Conservation (phyloP, 2,888 invertebrate genomes). For the Luffia ferchaultella region DNA sequence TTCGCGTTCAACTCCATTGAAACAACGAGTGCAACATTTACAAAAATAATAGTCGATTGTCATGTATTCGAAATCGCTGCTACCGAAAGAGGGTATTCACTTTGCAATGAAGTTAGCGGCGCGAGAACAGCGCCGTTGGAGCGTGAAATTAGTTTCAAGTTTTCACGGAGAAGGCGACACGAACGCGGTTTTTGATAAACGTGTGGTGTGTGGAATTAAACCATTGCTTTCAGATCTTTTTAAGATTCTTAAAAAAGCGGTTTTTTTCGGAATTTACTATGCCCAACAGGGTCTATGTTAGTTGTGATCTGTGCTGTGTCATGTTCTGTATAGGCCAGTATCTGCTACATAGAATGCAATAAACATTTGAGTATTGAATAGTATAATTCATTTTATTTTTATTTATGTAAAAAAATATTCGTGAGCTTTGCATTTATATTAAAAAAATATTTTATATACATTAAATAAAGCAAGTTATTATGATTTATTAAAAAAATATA, state of each 20-base stretch:
- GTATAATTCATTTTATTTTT: too few relatives aligned
- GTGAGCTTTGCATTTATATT: too few relatives aligned
- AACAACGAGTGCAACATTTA: not conserved
- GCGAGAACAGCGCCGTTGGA: slow-evolving; percentile 52
- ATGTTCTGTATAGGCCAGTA: too few relatives aligned
- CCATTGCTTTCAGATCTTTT: not conserved
- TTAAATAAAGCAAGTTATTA: too few relatives aligned
- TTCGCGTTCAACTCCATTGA: not conserved
- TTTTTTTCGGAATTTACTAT: too few relatives aligned
- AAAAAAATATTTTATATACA: too few relatives aligned
- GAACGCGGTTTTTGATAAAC: slow-evolving; percentile 22
- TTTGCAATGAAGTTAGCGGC: slow-evolving; percentile 55
- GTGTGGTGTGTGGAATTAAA: slow-evolving; percentile 1
- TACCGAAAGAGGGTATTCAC: slow-evolving; percentile 44
- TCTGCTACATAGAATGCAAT: too few relatives aligned
- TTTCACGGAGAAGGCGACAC: slow-evolving; percentile 34
- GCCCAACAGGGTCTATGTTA: too few relatives aligned
- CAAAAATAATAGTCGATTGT: slow-evolving; percentile 12
- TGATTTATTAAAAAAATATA: too few relatives aligned
- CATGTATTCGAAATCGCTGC: slow-evolving; percentile 31
- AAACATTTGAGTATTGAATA: too few relatives aligned
- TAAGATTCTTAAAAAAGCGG: slow-evolving; percentile 2
- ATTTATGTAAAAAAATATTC: too few relatives aligned
- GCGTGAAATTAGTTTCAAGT: slow-evolving; percentile 58
- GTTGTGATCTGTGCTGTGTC: too few relatives aligned